These are phyloP conservation scores for Euleptes europaea DNA, from an alignment of 2,113 vertebrate genomes.

Conservation along the genomic window DNA sequence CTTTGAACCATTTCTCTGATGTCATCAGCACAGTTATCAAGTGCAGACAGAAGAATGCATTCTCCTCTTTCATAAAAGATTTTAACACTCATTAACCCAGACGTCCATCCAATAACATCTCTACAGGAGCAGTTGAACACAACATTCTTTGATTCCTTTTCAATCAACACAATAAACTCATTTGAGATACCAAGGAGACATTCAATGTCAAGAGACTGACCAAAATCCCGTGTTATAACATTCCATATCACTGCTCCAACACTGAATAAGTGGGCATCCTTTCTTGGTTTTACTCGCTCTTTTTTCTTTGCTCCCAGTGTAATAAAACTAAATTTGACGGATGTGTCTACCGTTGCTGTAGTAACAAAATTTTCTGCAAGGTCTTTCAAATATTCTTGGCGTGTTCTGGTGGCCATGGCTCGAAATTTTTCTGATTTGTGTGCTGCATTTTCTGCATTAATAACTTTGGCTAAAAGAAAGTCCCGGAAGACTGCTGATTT, in stretches of 20 bases:
- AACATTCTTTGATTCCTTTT: constrained; percentile 93
- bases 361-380: constrained; percentile 96
- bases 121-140: constrained; percentile 98
- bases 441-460: constrained; percentile 95
- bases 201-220: constrained; percentile 88
- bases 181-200: constrained; percentile 95
- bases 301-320: constrained; percentile 95
- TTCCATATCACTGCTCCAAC: constrained; percentile 93
- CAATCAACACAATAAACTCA: constrained; percentile 94
- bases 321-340: constrained; percentile 97
- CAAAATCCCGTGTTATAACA: constrained; percentile 89
- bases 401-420: constrained; percentile 94
- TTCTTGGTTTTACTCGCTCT: constrained; percentile 89
- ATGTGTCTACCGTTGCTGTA: constrained; percentile 88
- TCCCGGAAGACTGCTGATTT: constrained; percentile 98
- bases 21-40: constrained; percentile 88
- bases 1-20: constrained; percentile 92
- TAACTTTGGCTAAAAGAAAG: constrained; percentile 98
- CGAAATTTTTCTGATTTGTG: constrained; percentile 97
- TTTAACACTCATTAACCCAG: constrained; percentile 90
- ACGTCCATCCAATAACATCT: constrained; percentile 98
- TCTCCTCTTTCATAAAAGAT: constrained; percentile 97
- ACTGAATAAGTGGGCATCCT: constrained; percentile 89
- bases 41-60: constrained; percentile 89
- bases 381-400: constrained; percentile 97